A percentile compares a stretch with the other conserved stretches of the same genome.
Evolutionary conservation across 2,113 vertebrate genomes (phyloP).

Genomic region (Saccopteryx leptura): DNA sequence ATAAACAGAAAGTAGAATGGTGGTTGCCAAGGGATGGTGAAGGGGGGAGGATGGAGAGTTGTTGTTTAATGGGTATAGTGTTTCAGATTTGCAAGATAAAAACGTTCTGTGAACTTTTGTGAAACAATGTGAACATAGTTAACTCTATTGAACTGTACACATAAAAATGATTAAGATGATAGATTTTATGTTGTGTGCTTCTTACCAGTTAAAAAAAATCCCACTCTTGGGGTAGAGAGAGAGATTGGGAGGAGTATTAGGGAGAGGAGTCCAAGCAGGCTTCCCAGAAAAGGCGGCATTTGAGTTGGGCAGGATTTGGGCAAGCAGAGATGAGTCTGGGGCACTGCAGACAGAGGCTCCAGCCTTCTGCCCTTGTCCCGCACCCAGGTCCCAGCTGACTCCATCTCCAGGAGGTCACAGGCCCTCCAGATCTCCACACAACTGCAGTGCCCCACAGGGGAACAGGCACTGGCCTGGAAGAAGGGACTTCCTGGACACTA

Average conservation of each 20-base stretch:
- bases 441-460: not conserved
- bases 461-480: not conserved
- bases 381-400: not conserved
- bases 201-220: not conserved
- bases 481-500: not conserved
- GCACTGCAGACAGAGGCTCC: not conserved
- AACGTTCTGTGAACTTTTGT: not conserved
- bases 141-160: not conserved
- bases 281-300: not conserved
- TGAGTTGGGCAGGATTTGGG: not conserved
- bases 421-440: not conserved
- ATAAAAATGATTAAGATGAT: not conserved
- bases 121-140: not conserved
- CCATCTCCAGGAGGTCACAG: not conserved
- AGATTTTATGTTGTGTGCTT: not conserved
- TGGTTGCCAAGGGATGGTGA: not conserved
- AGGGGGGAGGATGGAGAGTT: not conserved
- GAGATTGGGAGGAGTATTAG: not conserved
- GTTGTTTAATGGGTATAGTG: not conserved
- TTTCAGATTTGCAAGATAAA: constrained; percentile 29
- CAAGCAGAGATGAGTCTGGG: not conserved
- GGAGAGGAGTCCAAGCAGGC: not conserved
- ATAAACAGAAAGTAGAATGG: constrained; percentile 7
- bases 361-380: not conserved
- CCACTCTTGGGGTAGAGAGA: not conserved